phyloP scores from a whole-genome alignment of 2,797 vertebrate genomes.

The Onychomys torridus region DNA sequence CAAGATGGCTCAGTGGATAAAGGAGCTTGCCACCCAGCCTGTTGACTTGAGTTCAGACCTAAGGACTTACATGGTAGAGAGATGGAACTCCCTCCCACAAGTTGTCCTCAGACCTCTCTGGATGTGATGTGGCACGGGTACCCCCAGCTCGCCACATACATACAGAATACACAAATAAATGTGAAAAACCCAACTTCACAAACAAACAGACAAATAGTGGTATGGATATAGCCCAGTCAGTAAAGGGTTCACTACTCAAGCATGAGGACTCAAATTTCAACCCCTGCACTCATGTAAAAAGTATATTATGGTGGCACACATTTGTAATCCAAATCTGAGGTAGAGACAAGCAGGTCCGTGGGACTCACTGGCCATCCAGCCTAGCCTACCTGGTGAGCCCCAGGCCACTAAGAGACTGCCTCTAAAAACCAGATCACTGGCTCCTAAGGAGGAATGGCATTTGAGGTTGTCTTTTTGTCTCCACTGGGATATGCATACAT shows the following conservation, averaged over 20 bases:
- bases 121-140: background rate
- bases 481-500: too few relatives aligned
- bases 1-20: background rate
- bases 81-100: background rate
- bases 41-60: background rate
- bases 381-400: background rate
- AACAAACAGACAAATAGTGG: background rate
- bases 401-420: background rate
- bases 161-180: background rate
- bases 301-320: background rate
- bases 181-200: background rate
- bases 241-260: too few relatives aligned
- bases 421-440: background rate
- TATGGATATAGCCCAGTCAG: background rate
- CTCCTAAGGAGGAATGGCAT: background rate
- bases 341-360: background rate
- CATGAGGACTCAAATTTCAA: background rate
- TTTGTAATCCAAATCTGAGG: background rate
- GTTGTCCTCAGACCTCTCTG: background rate
- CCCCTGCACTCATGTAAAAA: background rate
- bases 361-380: background rate
- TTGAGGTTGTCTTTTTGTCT: background rate
- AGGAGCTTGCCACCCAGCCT: background rate
- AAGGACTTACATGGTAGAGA: background rate
- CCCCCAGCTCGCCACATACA: background rate